Conservation (phyloP, 2,113 vertebrate species). For the Zosterops pallidus region DNA sequence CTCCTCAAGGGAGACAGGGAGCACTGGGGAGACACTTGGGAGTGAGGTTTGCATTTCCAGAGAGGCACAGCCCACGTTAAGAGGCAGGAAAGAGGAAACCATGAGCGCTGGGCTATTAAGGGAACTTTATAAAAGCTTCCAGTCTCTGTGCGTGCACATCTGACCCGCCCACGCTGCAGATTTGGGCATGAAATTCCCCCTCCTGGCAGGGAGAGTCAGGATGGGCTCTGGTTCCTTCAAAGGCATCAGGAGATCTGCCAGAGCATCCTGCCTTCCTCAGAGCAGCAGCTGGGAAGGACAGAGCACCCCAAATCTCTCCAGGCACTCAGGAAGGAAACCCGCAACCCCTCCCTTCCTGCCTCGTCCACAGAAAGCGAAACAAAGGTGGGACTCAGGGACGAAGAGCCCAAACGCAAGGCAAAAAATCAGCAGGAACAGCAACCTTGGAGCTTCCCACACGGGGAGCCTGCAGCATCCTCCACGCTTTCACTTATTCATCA, state of each 20-base stretch:
- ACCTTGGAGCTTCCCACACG: not conserved
- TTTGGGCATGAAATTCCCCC: not conserved
- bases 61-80: not conserved
- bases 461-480: constrained; percentile 5
- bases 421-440: not conserved
- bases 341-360: not conserved
- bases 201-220: not conserved
- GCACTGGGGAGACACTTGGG: not conserved
- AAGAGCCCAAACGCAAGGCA: not conserved
- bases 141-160: not conserved
- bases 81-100: not conserved
- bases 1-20: not conserved
- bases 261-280: not conserved
- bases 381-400: accelerated
- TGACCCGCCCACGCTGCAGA: not conserved
- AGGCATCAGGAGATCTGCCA: not conserved
- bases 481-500: constrained; percentile 22
- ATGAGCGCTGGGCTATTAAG: not conserved
- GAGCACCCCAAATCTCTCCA: not conserved
- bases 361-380: accelerated
- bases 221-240: not conserved
- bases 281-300: not conserved
- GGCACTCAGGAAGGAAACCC: not conserved
- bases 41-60: not conserved
- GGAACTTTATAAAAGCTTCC: not conserved